Percentiles rank a stretch among this genome's conserved stretches.
phyloP scores from a whole-genome alignment of 2,888 invertebrate genomes.

The Onthophagus sagittarius region DNA sequence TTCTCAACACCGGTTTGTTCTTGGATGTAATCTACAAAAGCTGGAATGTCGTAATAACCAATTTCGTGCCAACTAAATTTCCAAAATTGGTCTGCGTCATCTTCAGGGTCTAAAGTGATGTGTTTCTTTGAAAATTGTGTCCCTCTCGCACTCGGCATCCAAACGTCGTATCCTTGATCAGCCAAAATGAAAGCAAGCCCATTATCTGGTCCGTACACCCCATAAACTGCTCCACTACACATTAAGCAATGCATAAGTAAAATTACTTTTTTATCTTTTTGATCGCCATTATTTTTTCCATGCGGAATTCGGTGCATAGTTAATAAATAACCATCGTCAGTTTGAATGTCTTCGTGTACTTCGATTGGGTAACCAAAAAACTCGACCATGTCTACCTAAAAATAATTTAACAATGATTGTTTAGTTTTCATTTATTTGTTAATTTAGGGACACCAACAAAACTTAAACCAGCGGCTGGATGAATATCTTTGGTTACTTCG shows the following conservation, averaged over 20 bases:
- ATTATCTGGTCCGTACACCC: conserved; percentile 65
- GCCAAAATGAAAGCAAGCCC: conserved; percentile 58
- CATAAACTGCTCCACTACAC: conserved; percentile 69
- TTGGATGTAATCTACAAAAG: conserved; percentile 70
- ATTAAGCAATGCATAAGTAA: conserved; percentile 69
- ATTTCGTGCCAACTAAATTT: conserved; percentile 69
- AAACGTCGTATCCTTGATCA: conserved; percentile 71
- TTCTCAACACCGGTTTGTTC: conserved; percentile 54
- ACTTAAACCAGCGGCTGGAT: conserved; percentile 25
- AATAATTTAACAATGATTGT: background rate
- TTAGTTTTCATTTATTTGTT: background rate
- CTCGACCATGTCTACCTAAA: conserved; percentile 17
- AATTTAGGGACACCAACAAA: conserved; percentile 15
- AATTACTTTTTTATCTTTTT: conserved; percentile 50
- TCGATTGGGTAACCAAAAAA: conserved; percentile 60
- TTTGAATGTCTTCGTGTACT: conserved; percentile 56
- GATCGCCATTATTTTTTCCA: conserved; percentile 33
- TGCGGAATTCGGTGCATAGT: conserved; percentile 69
- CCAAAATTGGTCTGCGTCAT: conserved; percentile 54
- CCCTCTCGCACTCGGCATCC: conserved; percentile 80
- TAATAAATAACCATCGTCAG: conserved; percentile 77
- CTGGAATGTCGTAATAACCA: conserved; percentile 71
- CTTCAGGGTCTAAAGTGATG: conserved; percentile 45
- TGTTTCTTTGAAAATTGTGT: conserved; percentile 65
- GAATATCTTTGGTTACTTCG: background rate